Conservation (phyloP, 2,888 invertebrate species). For the Epistrophe eligans region DNA sequence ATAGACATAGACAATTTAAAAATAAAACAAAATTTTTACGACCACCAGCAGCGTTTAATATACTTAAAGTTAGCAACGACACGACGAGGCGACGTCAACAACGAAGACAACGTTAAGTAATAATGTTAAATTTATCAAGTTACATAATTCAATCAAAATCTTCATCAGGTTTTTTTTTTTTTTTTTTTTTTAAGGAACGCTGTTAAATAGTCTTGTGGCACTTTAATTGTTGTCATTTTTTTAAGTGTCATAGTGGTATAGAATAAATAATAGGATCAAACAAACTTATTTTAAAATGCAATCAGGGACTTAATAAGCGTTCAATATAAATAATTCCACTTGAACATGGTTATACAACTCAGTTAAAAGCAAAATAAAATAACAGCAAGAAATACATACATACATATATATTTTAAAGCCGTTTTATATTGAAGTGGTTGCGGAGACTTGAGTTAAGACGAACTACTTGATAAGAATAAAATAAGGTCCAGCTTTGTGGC, state of each 20-base stretch:
- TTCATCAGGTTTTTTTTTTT: constrained; percentile 3
- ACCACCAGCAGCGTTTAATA: constrained; percentile 1
- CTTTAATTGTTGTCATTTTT: constrained; percentile 11
- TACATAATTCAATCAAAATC: constrained; percentile 1
- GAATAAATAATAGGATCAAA: neutral
- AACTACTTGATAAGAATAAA: no score
- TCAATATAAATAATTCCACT: neutral
- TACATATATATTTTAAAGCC: no score
- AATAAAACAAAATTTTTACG: constrained; percentile 6
- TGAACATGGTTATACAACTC: neutral
- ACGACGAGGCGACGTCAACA: no score
- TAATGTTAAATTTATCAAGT: constrained; percentile 2
- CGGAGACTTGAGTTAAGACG: neutral
- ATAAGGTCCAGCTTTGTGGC: no score
- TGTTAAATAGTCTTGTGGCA: neutral
- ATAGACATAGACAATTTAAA: neutral
- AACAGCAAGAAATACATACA: no score
- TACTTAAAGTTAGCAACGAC: neutral
- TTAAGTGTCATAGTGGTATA: neutral
- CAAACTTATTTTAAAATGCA: neutral
- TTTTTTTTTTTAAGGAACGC: neutral
- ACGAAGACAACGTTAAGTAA: no score
- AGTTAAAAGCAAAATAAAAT: neutral
- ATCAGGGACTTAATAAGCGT: neutral
- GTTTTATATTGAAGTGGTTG: neutral